Percentiles rank a stretch among this genome's conserved stretches.
Conservation (phyloP, 2,113 vertebrate species). For the Marmota monax region DNA sequence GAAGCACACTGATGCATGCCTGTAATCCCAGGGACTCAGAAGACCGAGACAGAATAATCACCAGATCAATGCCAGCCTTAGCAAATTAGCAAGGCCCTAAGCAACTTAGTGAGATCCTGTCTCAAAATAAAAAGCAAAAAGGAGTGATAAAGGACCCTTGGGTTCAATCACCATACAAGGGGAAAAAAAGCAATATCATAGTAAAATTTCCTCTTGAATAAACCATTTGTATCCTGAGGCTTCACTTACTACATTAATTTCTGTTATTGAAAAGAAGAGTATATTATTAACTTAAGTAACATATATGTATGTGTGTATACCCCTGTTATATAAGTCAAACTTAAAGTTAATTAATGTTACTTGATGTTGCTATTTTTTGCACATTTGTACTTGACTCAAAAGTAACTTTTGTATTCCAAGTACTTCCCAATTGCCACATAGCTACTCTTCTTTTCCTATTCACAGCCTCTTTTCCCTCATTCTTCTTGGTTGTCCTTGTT, state of each 20-base stretch:
- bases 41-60: no score
- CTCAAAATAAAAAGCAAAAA: no score
- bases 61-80: not conserved
- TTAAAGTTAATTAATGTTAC: not conserved
- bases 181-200: not conserved
- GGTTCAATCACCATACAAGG: not conserved
- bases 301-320: not conserved
- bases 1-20: not conserved
- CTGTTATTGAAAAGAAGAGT: not conserved
- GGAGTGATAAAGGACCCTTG: no score
- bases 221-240: not conserved
- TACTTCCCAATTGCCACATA: not conserved
- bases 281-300: slow-evolving; percentile 8
- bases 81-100: no score
- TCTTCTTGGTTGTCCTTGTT: not conserved
- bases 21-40: not conserved
- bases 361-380: not conserved
- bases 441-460: not conserved
- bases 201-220: not conserved
- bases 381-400: slow-evolving; percentile 18
- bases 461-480: not conserved
- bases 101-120: no score
- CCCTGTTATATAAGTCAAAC: not conserved
- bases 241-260: slow-evolving; percentile 16
- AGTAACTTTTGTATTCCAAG: not conserved